These are phyloP conservation scores for Belonocnema kinseyi DNA, from an alignment of 1,140 invertebrate genomes.

Conservation along the genomic window DNA sequence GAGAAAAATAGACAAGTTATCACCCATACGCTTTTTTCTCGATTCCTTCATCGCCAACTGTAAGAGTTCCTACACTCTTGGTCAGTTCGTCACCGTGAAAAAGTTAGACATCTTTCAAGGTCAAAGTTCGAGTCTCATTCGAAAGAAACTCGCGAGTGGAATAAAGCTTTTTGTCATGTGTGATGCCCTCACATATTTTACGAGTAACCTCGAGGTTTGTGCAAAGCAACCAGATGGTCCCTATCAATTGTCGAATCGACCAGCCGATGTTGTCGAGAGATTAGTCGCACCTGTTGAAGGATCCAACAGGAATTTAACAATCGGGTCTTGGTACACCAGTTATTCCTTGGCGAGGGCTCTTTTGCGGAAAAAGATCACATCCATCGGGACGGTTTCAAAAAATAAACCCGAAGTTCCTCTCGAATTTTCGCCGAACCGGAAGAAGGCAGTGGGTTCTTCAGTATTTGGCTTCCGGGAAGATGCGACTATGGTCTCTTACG, in stretches of 20 bases:
- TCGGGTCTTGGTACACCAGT: slow-evolving; percentile 59
- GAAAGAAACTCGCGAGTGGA: neutral
- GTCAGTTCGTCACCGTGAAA: neutral
- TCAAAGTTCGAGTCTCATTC: neutral
- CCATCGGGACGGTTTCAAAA: slow-evolving; percentile 60
- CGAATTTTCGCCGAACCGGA: slow-evolving; percentile 55
- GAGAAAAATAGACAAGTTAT: neutral
- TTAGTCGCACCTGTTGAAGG: slow-evolving; percentile 48
- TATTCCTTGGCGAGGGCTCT: slow-evolving; percentile 50
- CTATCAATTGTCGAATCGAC: slow-evolving; percentile 43
- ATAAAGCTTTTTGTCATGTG: neutral
- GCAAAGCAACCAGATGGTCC: slow-evolving; percentile 46
- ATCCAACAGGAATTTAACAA: slow-evolving; percentile 55
- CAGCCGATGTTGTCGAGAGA: slow-evolving; percentile 52
- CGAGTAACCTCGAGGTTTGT: neutral
- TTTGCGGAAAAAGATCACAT: slow-evolving; percentile 58
- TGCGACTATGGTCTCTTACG: neutral
- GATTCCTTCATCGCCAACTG: neutral
- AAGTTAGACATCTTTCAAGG: neutral
- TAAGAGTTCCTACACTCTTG: slow-evolving; percentile 9
- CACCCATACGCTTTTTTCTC: neutral
- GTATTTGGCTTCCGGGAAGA: neutral
- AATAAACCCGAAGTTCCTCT: slow-evolving; percentile 61
- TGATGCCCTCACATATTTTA: neutral
- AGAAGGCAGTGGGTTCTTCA: slow-evolving; percentile 44